Evolutionary conservation across 2,888 invertebrate species (phyloP).

Genomic region (Teinopalpus imperialis): DNA sequence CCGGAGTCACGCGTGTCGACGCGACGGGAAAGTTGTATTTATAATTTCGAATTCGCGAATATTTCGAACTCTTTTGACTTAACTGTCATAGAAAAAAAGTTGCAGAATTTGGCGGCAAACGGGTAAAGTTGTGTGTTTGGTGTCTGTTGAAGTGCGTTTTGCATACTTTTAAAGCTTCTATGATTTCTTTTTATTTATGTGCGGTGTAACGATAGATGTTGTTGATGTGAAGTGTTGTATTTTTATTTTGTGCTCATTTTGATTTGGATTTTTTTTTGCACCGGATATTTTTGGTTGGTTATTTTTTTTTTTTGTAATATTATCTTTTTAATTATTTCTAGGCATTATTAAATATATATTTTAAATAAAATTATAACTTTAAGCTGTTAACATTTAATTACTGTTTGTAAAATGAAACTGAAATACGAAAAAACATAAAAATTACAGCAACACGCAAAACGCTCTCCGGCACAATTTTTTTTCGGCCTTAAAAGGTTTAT

Average conservation of each 20-base stretch:
- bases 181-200: slow-evolving; percentile 64
- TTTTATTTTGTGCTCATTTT: slow-evolving; percentile 75
- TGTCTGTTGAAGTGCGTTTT: slow-evolving; percentile 64
- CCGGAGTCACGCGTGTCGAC: slow-evolving; percentile 59
- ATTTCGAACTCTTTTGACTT: slow-evolving; percentile 39
- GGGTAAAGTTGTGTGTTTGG: slow-evolving; percentile 77
- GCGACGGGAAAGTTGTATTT: slow-evolving; percentile 63
- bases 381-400: too few species aligned
- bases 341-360: slow-evolving; percentile 15
- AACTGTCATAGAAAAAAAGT: slow-evolving; percentile 44
- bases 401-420: too few species aligned
- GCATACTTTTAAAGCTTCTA: slow-evolving; percentile 66
- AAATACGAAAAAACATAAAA: too few species aligned
- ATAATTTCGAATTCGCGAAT: slow-evolving; percentile 44
- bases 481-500: background rate
- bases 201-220: slow-evolving; percentile 67
- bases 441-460: too few species aligned
- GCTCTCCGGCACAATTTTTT: too few species aligned
- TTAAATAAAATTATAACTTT: too few species aligned
- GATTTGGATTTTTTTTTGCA: slow-evolving; percentile 77
- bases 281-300: slow-evolving; percentile 77
- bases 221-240: slow-evolving; percentile 73
- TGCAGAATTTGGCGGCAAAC: slow-evolving; percentile 68
- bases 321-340: slow-evolving; percentile 26
- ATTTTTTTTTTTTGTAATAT: slow-evolving; percentile 42